Conservation (phyloP, 2,113 vertebrate genomes). For the Progne subis region DNA sequence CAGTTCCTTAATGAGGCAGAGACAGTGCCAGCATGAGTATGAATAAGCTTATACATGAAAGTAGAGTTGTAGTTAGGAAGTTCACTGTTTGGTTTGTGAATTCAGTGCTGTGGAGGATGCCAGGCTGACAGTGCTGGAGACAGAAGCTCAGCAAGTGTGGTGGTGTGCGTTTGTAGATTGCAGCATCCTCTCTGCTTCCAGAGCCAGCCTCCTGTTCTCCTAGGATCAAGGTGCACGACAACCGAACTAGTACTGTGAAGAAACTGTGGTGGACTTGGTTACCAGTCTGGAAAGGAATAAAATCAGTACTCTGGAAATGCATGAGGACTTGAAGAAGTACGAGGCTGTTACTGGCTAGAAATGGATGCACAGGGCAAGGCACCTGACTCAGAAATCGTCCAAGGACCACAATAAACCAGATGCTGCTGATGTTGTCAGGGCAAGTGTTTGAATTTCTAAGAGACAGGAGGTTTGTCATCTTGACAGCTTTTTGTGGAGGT, state of each 20-base stretch:
- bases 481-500: background rate
- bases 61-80: background rate
- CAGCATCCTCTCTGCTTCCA: background rate
- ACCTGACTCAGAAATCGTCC: background rate
- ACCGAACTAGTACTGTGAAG: background rate
- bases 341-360: background rate
- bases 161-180: background rate
- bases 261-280: background rate
- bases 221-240: background rate
- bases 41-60: background rate
- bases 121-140: background rate
- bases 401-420: background rate
- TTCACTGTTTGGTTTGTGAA: background rate
- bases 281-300: background rate
- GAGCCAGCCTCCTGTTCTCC: background rate
- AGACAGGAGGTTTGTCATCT: background rate
- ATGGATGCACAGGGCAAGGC: background rate
- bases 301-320: background rate
- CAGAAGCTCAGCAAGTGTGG: background rate
- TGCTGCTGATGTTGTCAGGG: background rate
- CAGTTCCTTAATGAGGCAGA: constrained; percentile 38
- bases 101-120: background rate
- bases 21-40: background rate
- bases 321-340: background rate
- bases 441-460: background rate